Evolutionary conservation across 2,113 vertebrate species (phyloP).

Genomic region (Xerus inauris): DNA sequence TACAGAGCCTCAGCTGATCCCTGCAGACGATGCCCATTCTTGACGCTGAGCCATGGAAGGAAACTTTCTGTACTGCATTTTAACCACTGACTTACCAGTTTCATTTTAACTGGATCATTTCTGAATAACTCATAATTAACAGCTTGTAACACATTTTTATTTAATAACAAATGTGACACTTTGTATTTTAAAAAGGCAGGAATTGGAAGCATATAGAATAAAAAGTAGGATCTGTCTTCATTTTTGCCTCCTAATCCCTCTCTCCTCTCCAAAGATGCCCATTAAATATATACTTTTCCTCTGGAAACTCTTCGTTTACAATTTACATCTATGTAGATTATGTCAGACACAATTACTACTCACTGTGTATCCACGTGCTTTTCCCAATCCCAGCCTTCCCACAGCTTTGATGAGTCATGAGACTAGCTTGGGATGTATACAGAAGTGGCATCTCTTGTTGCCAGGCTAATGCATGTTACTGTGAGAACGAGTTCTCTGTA

Average conservation of each 20-base stretch:
- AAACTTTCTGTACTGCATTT: conserved; percentile 35
- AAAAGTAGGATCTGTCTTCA: not conserved
- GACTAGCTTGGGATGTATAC: not conserved
- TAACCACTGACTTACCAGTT: conserved; percentile 3
- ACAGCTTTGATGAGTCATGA: too few relatives aligned
- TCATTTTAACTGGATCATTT: not conserved
- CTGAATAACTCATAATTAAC: not conserved
- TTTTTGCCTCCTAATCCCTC: not conserved
- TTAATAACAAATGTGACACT: not conserved
- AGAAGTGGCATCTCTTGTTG: not conserved
- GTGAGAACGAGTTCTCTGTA: not conserved
- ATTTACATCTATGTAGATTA: not conserved
- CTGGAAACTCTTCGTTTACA: not conserved
- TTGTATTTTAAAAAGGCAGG: conserved; percentile 45
- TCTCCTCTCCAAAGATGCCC: not conserved
- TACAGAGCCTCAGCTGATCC: not conserved
- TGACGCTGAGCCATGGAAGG: not conserved
- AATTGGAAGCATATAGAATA: not conserved
- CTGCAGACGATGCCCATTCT: conserved; percentile 11
- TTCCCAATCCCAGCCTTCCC: not conserved
- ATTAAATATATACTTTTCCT: not conserved
- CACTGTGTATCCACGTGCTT: not conserved
- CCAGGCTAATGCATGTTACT: not conserved
- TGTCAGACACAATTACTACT: not conserved
- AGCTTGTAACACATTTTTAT: not conserved